Evolutionary conservation across 2,113 vertebrate genomes (phyloP).

Genomic region (Mormoops blainvillei): DNA sequence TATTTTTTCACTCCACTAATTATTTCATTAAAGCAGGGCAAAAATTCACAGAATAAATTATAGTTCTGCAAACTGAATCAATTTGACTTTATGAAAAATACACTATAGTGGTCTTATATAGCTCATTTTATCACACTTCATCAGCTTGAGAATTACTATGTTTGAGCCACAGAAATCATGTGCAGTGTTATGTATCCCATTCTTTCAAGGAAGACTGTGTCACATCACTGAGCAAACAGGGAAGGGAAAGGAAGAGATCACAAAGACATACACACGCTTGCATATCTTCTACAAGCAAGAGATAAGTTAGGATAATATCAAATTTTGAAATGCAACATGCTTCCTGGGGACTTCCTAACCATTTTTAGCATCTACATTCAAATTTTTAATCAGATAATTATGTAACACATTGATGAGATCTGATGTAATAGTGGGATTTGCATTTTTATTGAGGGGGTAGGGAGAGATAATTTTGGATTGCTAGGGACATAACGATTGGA

Average conservation of each 20-base stretch:
- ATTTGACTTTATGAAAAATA: not conserved
- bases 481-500: not conserved
- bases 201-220: not conserved
- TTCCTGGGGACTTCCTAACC: not conserved
- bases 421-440: not conserved
- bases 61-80: not conserved
- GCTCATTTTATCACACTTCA: not conserved
- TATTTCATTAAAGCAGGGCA: not conserved
- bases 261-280: not conserved
- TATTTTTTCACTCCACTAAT: not conserved
- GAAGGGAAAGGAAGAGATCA: not conserved
- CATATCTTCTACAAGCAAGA: not conserved
- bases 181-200: not conserved
- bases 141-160: not conserved
- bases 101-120: not conserved
- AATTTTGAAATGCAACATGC: not conserved
- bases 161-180: not conserved
- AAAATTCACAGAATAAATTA: not conserved
- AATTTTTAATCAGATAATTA: conserved; percentile 26
- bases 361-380: not conserved
- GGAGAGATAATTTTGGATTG: not conserved
- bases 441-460: not conserved
- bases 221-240: not conserved
- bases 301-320: not conserved
- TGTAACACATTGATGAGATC: not conserved